These are phyloP conservation scores for Mythimna pallens DNA, from an alignment of 2,888 invertebrate species.

Conservation along the genomic window DNA sequence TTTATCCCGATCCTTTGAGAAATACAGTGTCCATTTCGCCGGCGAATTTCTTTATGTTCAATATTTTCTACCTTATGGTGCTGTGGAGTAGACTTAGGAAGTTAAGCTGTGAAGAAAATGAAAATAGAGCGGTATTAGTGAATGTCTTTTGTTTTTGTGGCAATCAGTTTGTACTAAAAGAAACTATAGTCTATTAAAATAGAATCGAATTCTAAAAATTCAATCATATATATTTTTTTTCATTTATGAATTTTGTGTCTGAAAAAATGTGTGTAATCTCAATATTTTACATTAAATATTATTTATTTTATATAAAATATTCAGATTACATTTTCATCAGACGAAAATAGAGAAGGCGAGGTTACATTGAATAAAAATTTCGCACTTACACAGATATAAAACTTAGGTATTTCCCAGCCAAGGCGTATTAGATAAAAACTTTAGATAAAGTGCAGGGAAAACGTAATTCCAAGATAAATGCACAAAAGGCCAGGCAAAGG, in stretches of 20 bases:
- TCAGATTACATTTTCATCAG: no score
- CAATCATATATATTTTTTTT: no score
- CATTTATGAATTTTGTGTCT: no score
- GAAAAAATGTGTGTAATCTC: no score
- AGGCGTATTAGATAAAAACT: no score
- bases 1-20: constrained; percentile 56
- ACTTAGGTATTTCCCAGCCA: no score
- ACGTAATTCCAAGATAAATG: neutral
- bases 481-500: neutral
- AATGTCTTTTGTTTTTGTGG: neutral
- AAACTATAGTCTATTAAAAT: neutral
- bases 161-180: neutral
- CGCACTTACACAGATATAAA: no score
- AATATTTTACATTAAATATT: no score
- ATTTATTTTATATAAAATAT: no score
- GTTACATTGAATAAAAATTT: no score
- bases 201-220: neutral
- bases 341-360: no score
- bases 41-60: constrained; percentile 53
- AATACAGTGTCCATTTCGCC: constrained; percentile 57
- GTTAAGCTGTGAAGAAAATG: constrained; percentile 23
- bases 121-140: constrained; percentile 12
- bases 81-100: constrained; percentile 14
- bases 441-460: neutral
- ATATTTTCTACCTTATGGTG: constrained; percentile 50